phyloP scores from a whole-genome alignment of 1,140 invertebrate species.

The Brachionus calyciflorus region DNA sequence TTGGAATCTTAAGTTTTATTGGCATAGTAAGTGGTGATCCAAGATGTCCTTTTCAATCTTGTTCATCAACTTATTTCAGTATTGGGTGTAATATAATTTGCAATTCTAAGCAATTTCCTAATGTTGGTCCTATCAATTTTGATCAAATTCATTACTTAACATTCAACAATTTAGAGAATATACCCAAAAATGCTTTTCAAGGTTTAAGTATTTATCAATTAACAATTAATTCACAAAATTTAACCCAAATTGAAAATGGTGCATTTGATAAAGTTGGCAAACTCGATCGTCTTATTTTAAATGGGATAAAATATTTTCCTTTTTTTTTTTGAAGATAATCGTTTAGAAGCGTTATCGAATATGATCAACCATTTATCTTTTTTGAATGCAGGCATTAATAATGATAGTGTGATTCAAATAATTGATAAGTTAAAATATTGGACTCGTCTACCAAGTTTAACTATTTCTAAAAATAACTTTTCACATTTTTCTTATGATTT shows the following conservation, averaged over 20 bases:
- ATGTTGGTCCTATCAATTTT: too few relatives aligned
- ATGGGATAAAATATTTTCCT: neutral
- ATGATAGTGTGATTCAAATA: neutral
- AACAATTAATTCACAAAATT: neutral
- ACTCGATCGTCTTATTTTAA: neutral
- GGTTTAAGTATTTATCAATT: too few relatives aligned
- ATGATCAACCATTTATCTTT: neutral
- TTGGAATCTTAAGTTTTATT: too few relatives aligned
- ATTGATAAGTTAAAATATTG: neutral
- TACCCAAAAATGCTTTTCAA: too few relatives aligned
- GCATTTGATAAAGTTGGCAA: neutral
- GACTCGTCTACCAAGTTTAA: neutral
- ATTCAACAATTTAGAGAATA: too few relatives aligned
- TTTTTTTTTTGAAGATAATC: too few relatives aligned
- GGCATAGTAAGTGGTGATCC: too few relatives aligned
- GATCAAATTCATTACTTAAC: too few relatives aligned
- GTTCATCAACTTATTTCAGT: too few relatives aligned
- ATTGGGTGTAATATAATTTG: too few relatives aligned
- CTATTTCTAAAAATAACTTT: neutral
- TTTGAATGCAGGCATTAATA: neutral
- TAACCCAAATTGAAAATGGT: neutral
- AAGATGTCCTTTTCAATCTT: too few relatives aligned
- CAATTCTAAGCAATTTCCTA: too few relatives aligned
- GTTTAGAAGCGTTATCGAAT: neutral
- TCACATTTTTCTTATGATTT: slow-evolving; percentile 11